phyloP scores from a whole-genome alignment of 2,888 invertebrate species.

The Carabus problematicus region DNA sequence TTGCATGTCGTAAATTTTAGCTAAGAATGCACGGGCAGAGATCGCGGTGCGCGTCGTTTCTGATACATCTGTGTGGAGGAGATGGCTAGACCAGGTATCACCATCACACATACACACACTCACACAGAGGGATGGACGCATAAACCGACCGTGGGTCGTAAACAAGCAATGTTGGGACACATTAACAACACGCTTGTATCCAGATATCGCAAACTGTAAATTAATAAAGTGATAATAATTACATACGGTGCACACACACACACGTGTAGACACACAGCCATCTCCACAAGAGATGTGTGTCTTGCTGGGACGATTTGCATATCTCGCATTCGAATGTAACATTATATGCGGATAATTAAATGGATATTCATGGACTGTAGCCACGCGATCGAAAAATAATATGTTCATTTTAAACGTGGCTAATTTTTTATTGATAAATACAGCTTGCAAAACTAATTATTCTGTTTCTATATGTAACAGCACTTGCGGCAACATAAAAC shows the following conservation, averaged over 20 bases:
- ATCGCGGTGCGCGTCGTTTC: not conserved
- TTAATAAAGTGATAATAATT: constrained; percentile 41
- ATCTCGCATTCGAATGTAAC: constrained; percentile 41
- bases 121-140: too few species aligned
- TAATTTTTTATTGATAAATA: constrained; percentile 14
- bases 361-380: constrained; percentile 36
- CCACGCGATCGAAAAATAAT: constrained; percentile 31
- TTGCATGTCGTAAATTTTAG: too few species aligned
- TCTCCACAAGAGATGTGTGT: constrained; percentile 33
- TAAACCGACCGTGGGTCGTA: not conserved
- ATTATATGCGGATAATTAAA: constrained; percentile 36
- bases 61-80: not conserved
- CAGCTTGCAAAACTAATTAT: constrained; percentile 6
- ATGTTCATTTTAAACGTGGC: constrained; percentile 11
- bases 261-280: not conserved
- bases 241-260: constrained; percentile 23
- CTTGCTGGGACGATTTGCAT: constrained; percentile 39
- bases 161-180: constrained; percentile 24
- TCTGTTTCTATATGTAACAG: constrained; percentile 6
- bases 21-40: too few species aligned
- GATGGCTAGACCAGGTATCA: too few species aligned
- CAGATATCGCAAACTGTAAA: constrained; percentile 30
- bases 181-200: constrained; percentile 21
- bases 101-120: too few species aligned
- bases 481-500: not conserved